Evolutionary conservation across 2,113 vertebrate genomes (phyloP), one percentile per base, ranked within the genome.

Genomic region (Glareola pratincola): DNA sequence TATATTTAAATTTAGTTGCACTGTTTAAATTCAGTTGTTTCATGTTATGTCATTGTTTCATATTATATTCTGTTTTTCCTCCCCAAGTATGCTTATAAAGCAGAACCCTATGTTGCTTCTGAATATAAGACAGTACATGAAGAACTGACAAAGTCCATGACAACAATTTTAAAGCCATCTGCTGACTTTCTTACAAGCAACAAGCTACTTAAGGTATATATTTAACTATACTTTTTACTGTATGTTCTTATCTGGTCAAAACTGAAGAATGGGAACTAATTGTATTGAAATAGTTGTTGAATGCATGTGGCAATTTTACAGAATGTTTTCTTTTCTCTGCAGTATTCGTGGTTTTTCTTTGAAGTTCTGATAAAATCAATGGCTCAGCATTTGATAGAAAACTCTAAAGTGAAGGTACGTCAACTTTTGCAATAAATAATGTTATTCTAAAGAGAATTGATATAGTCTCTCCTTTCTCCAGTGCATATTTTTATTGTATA

Each of bases 271-370:
- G 73, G n/a, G 11, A 41, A 21, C 34, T 47, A 36, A 37, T 9
- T 78, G 39, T 60, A 15, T 60, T 88, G 50, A 79, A 92, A 51
- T 22, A 76, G 21, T 47, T 43, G 10, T 60, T 85, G 60, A 72
- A 36, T 32, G 10, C 22, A 24, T 22, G 6, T 68, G 17, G 17
- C 22, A 37, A 3, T 76, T 88, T 76, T 71, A 97, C 56, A 60
- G 51, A 68, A 30, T 67, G 20, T 96, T 78, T 93, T 97, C 39
- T 93, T 79, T 94, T 96, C 63, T 97, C 96, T 98, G 57, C 94
- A 99, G 99, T 99, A 99, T 97, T 99, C 99, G 7, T 99, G 99
- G 99, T 99, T 99, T 98, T 99, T 99, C 98, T 99, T 99, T 96
- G 99, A 99, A 98, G 98, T 99, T 90, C 98, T 99, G 88, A 98